phyloP scores from a whole-genome alignment of 2,888 invertebrate species.

The Agrotis ipsilon region DNA sequence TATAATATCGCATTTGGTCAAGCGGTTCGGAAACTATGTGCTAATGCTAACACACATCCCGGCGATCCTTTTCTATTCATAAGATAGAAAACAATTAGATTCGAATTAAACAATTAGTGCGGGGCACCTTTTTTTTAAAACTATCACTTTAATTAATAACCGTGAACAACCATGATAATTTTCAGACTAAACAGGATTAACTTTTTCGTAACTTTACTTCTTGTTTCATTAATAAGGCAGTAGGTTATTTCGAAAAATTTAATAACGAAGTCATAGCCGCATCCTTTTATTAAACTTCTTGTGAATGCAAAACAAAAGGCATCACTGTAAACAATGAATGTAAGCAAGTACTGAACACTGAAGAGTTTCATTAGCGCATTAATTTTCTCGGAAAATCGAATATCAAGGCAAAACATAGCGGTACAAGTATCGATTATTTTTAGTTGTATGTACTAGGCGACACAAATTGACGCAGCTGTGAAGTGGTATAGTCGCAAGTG shows the following conservation, averaged over 20 bases:
- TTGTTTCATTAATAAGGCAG: slow-evolving; percentile 6
- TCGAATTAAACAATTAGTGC: too few relatives aligned
- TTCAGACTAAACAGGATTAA: too few relatives aligned
- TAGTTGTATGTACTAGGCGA: not conserved
- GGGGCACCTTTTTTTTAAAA: too few relatives aligned
- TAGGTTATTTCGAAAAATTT: not conserved
- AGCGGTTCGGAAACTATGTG: too few relatives aligned
- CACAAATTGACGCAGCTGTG: not conserved
- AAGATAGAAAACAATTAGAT: too few relatives aligned
- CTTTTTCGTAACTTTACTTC: too few relatives aligned
- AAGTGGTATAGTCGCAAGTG: not conserved
- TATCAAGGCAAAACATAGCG: slow-evolving; percentile 7
- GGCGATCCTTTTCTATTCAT: too few relatives aligned
- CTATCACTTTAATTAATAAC: too few relatives aligned
- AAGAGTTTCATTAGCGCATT: slow-evolving; percentile 38
- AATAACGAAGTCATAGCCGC: not conserved
- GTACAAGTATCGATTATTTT: slow-evolving; percentile 37
- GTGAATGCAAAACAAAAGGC: slow-evolving; percentile 10
- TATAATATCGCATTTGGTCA: too few relatives aligned
- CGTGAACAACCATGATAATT: too few relatives aligned
- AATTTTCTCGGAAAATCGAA: slow-evolving; percentile 17
- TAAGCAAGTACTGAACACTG: slow-evolving; percentile 20
- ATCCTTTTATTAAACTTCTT: not conserved
- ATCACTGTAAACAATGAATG: slow-evolving; percentile 32
- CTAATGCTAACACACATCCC: too few relatives aligned